phyloP scores from a whole-genome alignment of 1,140 invertebrate genomes.

The Solenopsis fugax region DNA sequence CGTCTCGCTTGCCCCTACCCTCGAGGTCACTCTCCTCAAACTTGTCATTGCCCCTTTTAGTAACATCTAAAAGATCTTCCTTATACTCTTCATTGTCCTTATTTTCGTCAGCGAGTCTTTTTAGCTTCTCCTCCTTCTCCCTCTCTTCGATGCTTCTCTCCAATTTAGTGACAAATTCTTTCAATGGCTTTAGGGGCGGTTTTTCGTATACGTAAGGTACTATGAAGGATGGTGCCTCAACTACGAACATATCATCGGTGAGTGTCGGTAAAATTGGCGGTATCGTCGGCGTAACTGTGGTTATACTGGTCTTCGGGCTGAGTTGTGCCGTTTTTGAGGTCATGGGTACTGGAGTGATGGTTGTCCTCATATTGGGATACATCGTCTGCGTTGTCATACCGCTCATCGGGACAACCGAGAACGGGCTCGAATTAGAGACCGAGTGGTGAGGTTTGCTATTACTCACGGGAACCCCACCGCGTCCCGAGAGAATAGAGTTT shows the following conservation, averaged over 20 bases:
- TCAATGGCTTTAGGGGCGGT: conserved; percentile 92
- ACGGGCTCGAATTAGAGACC: conserved; percentile 81
- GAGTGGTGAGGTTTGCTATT: conserved; percentile 79
- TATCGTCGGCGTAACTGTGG: conserved; percentile 84
- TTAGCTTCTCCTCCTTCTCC: conserved; percentile 83
- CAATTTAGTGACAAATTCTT: conserved; percentile 91
- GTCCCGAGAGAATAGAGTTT: conserved; percentile 90
- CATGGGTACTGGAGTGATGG: conserved; percentile 88
- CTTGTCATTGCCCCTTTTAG: conserved; percentile 82
- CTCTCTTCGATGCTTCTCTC: conserved; percentile 89
- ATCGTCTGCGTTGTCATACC: conserved; percentile 87
- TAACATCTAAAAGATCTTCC: conserved; percentile 72
- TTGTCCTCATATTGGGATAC: conserved; percentile 88
- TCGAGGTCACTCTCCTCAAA: conserved; percentile 77
- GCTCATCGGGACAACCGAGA: conserved; percentile 86
- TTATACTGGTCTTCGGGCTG: conserved; percentile 77
- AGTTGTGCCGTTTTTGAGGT: conserved; percentile 78
- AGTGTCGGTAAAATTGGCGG: conserved; percentile 91
- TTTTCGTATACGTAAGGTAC: conserved; percentile 97
- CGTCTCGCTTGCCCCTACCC: conserved; percentile 80
- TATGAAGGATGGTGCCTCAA: conserved; percentile 96
- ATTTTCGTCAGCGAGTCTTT: conserved; percentile 77
- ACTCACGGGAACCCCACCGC: conserved; percentile 88
- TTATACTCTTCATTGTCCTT: conserved; percentile 81
- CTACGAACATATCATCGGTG: conserved; percentile 96